Conservation (phyloP, 2,113 vertebrate genomes). For the Phalacrocorax carbo region DNA sequence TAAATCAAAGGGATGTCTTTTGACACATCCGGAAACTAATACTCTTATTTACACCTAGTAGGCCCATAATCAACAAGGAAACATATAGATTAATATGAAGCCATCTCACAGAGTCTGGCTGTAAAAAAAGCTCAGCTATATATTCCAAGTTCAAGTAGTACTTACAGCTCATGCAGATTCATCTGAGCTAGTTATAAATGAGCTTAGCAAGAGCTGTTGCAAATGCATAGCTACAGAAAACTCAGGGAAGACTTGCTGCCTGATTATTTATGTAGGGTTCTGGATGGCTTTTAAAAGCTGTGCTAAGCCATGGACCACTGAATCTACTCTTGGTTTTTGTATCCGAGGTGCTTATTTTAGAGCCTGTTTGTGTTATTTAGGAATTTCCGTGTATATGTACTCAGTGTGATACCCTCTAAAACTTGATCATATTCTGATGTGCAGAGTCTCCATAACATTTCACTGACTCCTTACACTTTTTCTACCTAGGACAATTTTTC, state of each 20-base stretch:
- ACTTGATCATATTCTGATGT: not conserved
- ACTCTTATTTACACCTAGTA: not conserved
- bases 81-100: not conserved
- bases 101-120: not conserved
- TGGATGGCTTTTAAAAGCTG: not conserved
- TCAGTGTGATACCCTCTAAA: not conserved
- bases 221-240: not conserved
- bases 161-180: not conserved
- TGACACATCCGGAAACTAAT: rapidly evolving
- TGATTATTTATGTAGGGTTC: not conserved
- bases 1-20: not conserved
- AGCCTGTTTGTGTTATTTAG: not conserved
- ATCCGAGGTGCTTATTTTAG: not conserved
- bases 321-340: not conserved
- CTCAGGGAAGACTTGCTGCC: not conserved
- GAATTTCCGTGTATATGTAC: not conserved
- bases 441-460: not conserved
- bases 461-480: not conserved
- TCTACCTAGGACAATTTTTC: slow-evolving; percentile 16
- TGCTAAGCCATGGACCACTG: not conserved
- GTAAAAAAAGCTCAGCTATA: not conserved
- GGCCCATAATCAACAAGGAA: not conserved
- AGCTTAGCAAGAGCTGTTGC: not conserved
- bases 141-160: not conserved
- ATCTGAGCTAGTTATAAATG: not conserved